These are phyloP conservation scores for Centruroides sculpturatus DNA, from an alignment of 1,140 invertebrate species.

Conservation along the genomic window DNA sequence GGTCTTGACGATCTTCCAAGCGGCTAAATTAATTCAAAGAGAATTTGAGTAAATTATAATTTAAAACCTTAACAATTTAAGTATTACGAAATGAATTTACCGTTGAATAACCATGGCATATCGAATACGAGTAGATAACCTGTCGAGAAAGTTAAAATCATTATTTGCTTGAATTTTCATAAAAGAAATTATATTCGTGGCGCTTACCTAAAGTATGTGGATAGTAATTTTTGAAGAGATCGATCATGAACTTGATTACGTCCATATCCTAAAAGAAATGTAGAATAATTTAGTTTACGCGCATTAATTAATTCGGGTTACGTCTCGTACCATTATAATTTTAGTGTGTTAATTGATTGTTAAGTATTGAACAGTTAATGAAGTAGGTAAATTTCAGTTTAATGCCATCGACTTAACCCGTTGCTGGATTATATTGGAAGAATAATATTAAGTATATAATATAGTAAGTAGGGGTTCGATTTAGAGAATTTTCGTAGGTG, in stretches of 20 bases:
- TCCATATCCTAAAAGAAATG: constrained; percentile 28
- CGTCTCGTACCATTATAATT: too few relatives aligned
- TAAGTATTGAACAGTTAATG: too few relatives aligned
- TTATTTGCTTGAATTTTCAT: too few relatives aligned
- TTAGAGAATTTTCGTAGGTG: too few relatives aligned
- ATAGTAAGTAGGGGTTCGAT: too few relatives aligned
- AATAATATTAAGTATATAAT: too few relatives aligned
- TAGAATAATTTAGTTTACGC: too few relatives aligned
- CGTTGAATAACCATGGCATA: constrained; percentile 86
- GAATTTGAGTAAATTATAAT: background rate
- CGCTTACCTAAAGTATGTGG: constrained; percentile 32
- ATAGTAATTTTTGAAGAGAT: constrained; percentile 75
- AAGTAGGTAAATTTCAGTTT: too few relatives aligned
- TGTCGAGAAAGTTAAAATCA: constrained; percentile 24
- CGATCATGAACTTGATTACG: constrained; percentile 54
- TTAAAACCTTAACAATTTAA: background rate
- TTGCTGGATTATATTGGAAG: too few relatives aligned
- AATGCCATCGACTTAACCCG: too few relatives aligned
- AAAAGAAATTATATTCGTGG: constrained; percentile 28
- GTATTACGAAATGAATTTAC: constrained; percentile 31
- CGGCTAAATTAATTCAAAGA: background rate
- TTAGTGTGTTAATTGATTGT: too few relatives aligned
- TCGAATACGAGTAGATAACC: constrained; percentile 86
- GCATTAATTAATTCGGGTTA: too few relatives aligned
- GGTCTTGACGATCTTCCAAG: constrained; percentile 1